phyloP scores from a whole-genome alignment of 1,140 invertebrate species.

The Zaprionus vittiger region DNA sequence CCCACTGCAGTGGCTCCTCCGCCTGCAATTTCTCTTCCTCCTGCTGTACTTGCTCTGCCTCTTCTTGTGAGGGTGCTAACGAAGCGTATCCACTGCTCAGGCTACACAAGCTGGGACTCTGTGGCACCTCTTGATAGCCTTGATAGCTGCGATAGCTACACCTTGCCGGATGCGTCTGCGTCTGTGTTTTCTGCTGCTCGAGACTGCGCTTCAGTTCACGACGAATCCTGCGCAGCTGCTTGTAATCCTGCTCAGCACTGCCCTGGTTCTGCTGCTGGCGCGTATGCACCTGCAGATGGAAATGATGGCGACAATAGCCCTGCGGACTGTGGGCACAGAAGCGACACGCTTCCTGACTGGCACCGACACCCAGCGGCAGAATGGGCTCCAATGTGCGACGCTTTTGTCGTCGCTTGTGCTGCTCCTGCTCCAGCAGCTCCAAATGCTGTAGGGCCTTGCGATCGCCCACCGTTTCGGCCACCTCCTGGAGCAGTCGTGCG shows the following conservation, averaged over 20 bases:
- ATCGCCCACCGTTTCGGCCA: constrained; percentile 78
- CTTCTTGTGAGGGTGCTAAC: constrained; percentile 12
- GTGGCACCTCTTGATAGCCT: not conserved
- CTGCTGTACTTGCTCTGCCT: constrained; percentile 20
- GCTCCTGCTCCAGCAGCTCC: constrained; percentile 65
- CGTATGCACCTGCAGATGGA: constrained; percentile 72
- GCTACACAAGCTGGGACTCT: constrained; percentile 53
- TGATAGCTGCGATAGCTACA: constrained; percentile 38
- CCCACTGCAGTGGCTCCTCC: not conserved
- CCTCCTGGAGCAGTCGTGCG: constrained; percentile 75
- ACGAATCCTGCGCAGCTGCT: constrained; percentile 63
- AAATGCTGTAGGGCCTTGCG: constrained; percentile 71
- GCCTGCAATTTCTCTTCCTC: not conserved
- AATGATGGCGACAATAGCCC: constrained; percentile 81
- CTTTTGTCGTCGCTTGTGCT: constrained; percentile 63
- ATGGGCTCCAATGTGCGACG: constrained; percentile 65
- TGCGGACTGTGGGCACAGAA: constrained; percentile 83
- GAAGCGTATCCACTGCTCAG: constrained; percentile 69
- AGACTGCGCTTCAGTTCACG: constrained; percentile 69
- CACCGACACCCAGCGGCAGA: constrained; percentile 53
- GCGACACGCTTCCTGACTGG: constrained; percentile 70
- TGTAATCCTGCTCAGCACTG: constrained; percentile 57
- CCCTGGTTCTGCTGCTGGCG: constrained; percentile 29
- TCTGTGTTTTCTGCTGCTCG: constrained; percentile 57
- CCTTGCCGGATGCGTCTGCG: constrained; percentile 29